Evolutionary conservation across 2,797 vertebrate genomes (phyloP), one percentile per base, ranked within the genome.

Genomic region (Propithecus deckenii): DNA sequence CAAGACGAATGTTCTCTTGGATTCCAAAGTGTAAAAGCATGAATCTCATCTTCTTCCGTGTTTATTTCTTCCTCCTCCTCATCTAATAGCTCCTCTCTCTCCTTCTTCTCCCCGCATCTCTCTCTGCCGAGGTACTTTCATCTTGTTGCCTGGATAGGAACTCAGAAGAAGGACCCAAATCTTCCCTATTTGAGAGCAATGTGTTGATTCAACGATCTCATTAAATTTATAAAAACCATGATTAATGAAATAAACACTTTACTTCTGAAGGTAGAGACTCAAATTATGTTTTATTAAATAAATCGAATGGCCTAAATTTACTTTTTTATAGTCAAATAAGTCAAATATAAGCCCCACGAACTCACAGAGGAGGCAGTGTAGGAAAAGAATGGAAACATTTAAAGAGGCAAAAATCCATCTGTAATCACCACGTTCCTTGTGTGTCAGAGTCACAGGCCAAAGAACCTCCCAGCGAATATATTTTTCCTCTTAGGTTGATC

Each of bases 401-500:
- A 75, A 94, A 92, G 86, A 97, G 91, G 95, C 91, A 93, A 89
- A 97, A 97, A 94, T 91, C 95, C 94, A 85, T 96, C 91, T 88
- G 89, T 69, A 79, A 96, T 95, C 74, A 78, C 78, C 71, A 18
- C 35, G 85, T 69, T 96, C 74, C 87, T 96, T 96, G 78, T 93
- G 57, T 14, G 23, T 92, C 96, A 83, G 7, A 94, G 67, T 93
- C 55, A 63, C n/a, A 67, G 97, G 91, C 94, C 95, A 94, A 91
- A 96, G 81, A 91, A 89, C 84, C 83, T 93, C 85, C 96, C 59
- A 43, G 97, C 43, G 95, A 95, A 79, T 81, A 83, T 94, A 96
- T 96, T 97, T 97, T 97, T 20, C 95, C 91, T 65, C 78, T 97
- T 95, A 92, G 84, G 69, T 71, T 98, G 96, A 98, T 98, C 95